phyloP scores from a whole-genome alignment of 2,888 invertebrate genomes.

The Hipparchia sbordonii region DNA sequence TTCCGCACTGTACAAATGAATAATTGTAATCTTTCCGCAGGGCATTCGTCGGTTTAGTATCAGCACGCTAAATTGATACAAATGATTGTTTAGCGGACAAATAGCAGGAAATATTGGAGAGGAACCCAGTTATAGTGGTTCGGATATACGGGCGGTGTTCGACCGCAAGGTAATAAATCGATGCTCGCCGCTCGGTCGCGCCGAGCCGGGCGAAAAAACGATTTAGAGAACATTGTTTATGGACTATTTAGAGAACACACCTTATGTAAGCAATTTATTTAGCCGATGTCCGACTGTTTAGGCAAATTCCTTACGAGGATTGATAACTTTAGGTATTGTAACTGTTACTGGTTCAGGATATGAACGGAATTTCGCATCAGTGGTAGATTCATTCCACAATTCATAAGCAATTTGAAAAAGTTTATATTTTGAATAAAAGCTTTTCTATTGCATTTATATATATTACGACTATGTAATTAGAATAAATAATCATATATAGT shows the following conservation, averaged over 20 bases:
- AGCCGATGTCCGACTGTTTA: slow-evolving; percentile 19
- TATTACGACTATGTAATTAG: no score
- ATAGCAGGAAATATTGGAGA: slow-evolving; percentile 48
- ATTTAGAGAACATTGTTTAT: slow-evolving; percentile 37
- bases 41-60: slow-evolving; percentile 48
- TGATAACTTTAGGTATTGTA: background rate
- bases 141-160: slow-evolving; percentile 42
- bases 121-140: slow-evolving; percentile 42
- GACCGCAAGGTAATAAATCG: slow-evolving; percentile 55
- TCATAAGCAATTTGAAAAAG: no score
- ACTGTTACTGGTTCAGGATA: background rate
- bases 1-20: slow-evolving; percentile 36
- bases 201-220: slow-evolving; percentile 49
- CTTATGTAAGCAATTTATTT: slow-evolving; percentile 37
- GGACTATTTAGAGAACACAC: slow-evolving; percentile 38
- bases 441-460: no score
- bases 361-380: no score
- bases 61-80: slow-evolving; percentile 61
- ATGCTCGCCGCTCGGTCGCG: slow-evolving; percentile 41
- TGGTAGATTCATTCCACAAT: no score
- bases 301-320: slow-evolving; percentile 16
- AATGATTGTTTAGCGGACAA: slow-evolving; percentile 57
- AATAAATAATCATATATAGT: background rate
- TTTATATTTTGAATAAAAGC: no score
- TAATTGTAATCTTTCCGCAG: slow-evolving; percentile 42